phyloP scores from a whole-genome alignment of 1,140 invertebrate species.

The Manduca sexta region DNA sequence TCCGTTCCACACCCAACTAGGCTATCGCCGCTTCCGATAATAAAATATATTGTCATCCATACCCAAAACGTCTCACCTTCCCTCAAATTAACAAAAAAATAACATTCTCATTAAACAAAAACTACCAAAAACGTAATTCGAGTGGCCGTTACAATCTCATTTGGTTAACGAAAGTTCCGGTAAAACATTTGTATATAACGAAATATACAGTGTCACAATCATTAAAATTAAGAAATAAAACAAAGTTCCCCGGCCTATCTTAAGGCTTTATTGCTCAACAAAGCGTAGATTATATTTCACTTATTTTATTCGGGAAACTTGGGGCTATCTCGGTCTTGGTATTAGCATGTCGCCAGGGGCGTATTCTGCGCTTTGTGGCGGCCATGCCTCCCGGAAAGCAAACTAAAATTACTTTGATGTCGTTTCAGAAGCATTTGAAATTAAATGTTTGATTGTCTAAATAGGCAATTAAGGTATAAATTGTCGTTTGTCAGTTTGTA shows the following conservation, averaged over 20 bases:
- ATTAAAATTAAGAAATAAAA: conserved; percentile 13
- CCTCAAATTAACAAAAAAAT: too few relatives aligned
- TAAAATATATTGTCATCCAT: too few relatives aligned
- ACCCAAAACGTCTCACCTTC: too few relatives aligned
- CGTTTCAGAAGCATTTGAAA: not conserved
- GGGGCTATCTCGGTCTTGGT: conserved; percentile 5
- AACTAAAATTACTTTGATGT: not conserved
- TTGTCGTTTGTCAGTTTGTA: not conserved
- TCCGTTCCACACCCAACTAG: too few relatives aligned
- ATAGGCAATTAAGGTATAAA: not conserved
- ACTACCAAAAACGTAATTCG: too few relatives aligned
- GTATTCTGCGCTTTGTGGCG: not conserved
- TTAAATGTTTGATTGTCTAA: not conserved
- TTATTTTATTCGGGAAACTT: conserved; percentile 22
- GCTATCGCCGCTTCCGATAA: too few relatives aligned
- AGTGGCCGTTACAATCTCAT: too few relatives aligned
- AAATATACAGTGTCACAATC: not conserved
- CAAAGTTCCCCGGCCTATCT: conserved; percentile 9
- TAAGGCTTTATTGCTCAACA: conserved; percentile 13
- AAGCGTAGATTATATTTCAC: conserved; percentile 26
- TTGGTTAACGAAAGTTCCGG: too few relatives aligned
- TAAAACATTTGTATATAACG: not conserved
- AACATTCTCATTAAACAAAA: too few relatives aligned
- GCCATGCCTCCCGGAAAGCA: too few relatives aligned
- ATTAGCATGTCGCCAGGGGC: conserved; percentile 13